phyloP scores from a whole-genome alignment of 2,797 vertebrate species.

The Stomatorhinus walkeri region DNA sequence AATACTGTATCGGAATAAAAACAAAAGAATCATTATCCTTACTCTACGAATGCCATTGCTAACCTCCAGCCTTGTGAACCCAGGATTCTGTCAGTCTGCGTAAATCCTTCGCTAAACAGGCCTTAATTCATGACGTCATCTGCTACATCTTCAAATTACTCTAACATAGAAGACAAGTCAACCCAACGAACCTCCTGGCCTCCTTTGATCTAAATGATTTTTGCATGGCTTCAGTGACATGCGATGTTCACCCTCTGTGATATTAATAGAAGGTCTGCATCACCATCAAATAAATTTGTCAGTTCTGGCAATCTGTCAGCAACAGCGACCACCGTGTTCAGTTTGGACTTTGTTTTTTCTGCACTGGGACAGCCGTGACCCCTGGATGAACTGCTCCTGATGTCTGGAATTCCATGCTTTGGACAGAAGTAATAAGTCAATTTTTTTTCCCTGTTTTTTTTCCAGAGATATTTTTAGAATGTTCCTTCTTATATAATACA shows the following conservation, averaged over 20 bases:
- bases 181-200: slow-evolving; percentile 45
- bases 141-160: slow-evolving; percentile 46
- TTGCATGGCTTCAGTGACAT: slow-evolving; percentile 67
- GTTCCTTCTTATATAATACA: slow-evolving; percentile 49
- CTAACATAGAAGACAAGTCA: slow-evolving; percentile 44
- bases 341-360: slow-evolving; percentile 57
- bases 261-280: slow-evolving; percentile 66
- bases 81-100: neutral
- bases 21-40: slow-evolving; percentile 10
- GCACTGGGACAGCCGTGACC: slow-evolving; percentile 71
- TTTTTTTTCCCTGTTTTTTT: slow-evolving; percentile 30
- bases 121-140: slow-evolving; percentile 40
- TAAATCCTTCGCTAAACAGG: slow-evolving; percentile 27
- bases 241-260: slow-evolving; percentile 56
- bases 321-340: slow-evolving; percentile 44
- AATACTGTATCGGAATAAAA: slow-evolving; percentile 12
- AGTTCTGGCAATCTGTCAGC: slow-evolving; percentile 53
- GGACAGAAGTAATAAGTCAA: slow-evolving; percentile 59
- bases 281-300: slow-evolving; percentile 59
- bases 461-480: slow-evolving; percentile 70
- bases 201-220: slow-evolving; percentile 66
- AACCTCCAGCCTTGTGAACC: slow-evolving; percentile 15
- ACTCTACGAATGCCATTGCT: neutral
- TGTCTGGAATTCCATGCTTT: slow-evolving; percentile 71
- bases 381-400: slow-evolving; percentile 58